Evolutionary conservation across 1,140 invertebrate species (phyloP).

Genomic region (Leptonema lineaticorne): DNA sequence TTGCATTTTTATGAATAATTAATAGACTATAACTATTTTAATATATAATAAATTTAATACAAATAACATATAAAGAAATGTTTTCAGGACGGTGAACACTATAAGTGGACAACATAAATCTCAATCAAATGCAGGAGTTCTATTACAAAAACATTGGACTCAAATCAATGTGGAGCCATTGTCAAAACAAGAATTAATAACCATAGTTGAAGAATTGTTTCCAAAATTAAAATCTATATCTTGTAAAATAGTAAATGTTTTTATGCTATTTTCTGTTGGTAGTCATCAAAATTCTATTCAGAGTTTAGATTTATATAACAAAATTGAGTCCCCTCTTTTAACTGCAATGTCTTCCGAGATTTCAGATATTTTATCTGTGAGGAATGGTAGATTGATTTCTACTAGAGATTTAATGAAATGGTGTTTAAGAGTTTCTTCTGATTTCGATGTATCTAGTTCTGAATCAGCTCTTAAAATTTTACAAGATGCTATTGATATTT

Average conservation of each 20-base stretch:
- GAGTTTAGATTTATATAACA: slow-evolving; percentile 43
- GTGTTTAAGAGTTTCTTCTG: slow-evolving; percentile 74
- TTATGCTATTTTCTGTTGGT: slow-evolving; percentile 75
- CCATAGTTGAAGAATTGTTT: slow-evolving; percentile 68
- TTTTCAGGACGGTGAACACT: slow-evolving; percentile 60
- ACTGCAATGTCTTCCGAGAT: slow-evolving; percentile 41
- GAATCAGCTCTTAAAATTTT: slow-evolving; percentile 76
- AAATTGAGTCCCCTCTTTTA: slow-evolving; percentile 43
- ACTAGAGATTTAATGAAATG: slow-evolving; percentile 92
- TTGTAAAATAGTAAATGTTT: slow-evolving; percentile 80
- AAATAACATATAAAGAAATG: too few relatives aligned
- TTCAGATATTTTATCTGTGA: slow-evolving; percentile 45
- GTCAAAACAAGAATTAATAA: slow-evolving; percentile 69
- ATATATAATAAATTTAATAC: too few relatives aligned
- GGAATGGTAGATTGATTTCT: slow-evolving; percentile 67
- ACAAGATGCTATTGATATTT: slow-evolving; percentile 90
- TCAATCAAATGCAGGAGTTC: slow-evolving; percentile 61
- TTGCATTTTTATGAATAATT: neutral
- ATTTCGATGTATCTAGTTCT: slow-evolving; percentile 75
- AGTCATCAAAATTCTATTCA: slow-evolving; percentile 59
- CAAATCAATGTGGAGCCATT: slow-evolving; percentile 81
- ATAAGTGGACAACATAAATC: slow-evolving; percentile 64
- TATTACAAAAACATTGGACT: slow-evolving; percentile 81
- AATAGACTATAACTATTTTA: slow-evolving; percentile 28
- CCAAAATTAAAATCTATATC: slow-evolving; percentile 73